Evolutionary conservation across 2,888 invertebrate species (phyloP).

Genomic region (Ischnus inquisitorius): DNA sequence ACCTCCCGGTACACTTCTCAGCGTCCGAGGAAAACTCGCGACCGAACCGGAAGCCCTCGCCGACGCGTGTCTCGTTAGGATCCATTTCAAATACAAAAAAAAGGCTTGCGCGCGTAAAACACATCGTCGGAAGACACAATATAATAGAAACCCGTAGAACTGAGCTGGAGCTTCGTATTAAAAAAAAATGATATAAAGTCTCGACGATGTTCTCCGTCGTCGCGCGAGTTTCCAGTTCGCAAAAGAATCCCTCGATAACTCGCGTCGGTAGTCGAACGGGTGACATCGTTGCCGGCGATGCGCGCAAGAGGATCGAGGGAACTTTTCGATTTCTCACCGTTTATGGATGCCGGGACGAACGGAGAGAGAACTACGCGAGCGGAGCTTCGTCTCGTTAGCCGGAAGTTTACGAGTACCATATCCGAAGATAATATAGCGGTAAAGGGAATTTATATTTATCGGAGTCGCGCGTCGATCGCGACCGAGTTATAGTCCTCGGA

Average conservation of each 20-base stretch:
- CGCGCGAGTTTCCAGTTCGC: constrained; percentile 26
- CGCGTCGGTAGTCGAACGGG: background rate
- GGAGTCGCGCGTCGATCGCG: constrained; percentile 21
- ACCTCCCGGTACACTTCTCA: constrained; percentile 46
- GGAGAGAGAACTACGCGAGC: constrained; percentile 41
- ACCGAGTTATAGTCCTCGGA: constrained; percentile 39
- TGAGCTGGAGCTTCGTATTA: background rate
- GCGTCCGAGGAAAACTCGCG: constrained; percentile 13
- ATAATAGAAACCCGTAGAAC: background rate
- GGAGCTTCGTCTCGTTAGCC: constrained; percentile 75
- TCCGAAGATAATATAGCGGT: constrained; percentile 73
- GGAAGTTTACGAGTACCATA: constrained; percentile 75
- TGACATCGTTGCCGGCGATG: constrained; percentile 11
- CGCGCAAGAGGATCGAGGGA: constrained; percentile 32
- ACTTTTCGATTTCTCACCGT: constrained; percentile 67
- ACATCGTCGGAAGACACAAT: background rate
- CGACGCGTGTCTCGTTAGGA: constrained; percentile 55
- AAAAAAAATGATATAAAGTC: background rate
- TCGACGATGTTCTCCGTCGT: constrained; percentile 10
- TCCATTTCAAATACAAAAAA: background rate
- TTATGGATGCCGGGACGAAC: constrained; percentile 65
- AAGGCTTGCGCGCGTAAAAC: background rate
- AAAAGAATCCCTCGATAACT: constrained; percentile 35
- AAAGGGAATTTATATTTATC: constrained; percentile 69
- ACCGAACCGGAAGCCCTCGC: constrained; percentile 57